Evolutionary conservation across 2,888 invertebrate genomes (phyloP).

Genomic region (Autographa pulchrina): DNA sequence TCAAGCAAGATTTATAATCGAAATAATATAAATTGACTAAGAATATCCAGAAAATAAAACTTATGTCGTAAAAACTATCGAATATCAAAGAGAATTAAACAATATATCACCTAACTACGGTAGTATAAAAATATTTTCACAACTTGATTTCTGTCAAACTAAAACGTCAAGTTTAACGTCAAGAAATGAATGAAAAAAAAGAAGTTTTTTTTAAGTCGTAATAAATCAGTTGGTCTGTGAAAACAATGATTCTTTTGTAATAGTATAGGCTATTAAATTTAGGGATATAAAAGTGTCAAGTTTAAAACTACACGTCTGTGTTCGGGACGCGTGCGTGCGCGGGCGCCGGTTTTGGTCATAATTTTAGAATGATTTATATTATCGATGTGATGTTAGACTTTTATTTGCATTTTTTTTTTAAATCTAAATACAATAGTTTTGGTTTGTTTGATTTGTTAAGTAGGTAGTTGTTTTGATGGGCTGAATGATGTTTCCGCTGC

Average conservation of each 20-base stretch:
- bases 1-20: constrained; percentile 53
- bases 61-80: constrained; percentile 51
- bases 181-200: constrained; percentile 48
- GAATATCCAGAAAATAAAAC: constrained; percentile 44
- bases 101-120: constrained; percentile 58
- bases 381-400: constrained; percentile 67
- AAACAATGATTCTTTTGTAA: constrained; percentile 89
- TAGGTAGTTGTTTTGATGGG: constrained; percentile 35
- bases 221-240: constrained; percentile 85
- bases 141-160: constrained; percentile 61
- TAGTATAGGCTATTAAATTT: constrained; percentile 86
- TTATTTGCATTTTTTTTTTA: constrained; percentile 60
- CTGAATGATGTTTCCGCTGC: constrained; percentile 44
- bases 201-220: constrained; percentile 66
- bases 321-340: constrained; percentile 63
- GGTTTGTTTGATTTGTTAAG: constrained; percentile 63
- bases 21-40: constrained; percentile 55
- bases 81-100: constrained; percentile 56
- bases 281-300: constrained; percentile 79
- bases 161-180: constrained; percentile 59
- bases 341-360: constrained; percentile 73
- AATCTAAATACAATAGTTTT: constrained; percentile 73
- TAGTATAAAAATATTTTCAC: constrained; percentile 66
- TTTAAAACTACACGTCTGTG: constrained; percentile 65
- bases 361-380: constrained; percentile 84